These are phyloP conservation scores for Drosophila pullipes DNA, from an alignment of 2,888 invertebrate genomes.

Conservation along the genomic window DNA sequence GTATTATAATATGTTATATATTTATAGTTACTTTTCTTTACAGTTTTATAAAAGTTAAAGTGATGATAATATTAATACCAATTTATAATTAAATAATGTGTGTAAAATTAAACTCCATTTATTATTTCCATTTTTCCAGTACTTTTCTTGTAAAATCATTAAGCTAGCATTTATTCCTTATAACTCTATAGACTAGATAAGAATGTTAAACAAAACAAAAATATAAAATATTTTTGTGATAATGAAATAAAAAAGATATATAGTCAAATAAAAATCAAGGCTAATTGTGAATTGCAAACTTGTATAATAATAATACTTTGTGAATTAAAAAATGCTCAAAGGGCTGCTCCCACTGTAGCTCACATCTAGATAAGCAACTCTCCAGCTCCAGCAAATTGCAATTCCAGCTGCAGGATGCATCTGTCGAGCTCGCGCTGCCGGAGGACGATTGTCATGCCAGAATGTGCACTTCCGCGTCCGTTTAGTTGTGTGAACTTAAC, in stretches of 20 bases:
- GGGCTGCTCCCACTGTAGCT: slow-evolving; percentile 46
- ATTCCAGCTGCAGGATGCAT: slow-evolving; percentile 45
- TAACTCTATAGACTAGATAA: background rate
- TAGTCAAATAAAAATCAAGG: background rate
- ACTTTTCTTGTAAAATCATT: background rate
- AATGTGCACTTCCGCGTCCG: slow-evolving; percentile 81
- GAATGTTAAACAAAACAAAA: no score
- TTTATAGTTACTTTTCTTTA: background rate
- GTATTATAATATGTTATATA: background rate
- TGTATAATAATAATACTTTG: background rate
- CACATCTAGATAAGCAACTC: slow-evolving; percentile 40
- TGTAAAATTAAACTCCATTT: background rate
- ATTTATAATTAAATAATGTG: background rate
- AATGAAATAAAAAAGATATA: background rate
- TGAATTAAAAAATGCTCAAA: background rate
- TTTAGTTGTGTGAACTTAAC: slow-evolving; percentile 74
- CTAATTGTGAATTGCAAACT: background rate
- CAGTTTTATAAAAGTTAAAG: background rate
- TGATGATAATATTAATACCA: background rate
- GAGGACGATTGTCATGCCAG: slow-evolving; percentile 79
- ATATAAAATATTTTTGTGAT: background rate
- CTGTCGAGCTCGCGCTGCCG: slow-evolving; percentile 37
- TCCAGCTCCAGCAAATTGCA: slow-evolving; percentile 34
- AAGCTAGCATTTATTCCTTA: no score
- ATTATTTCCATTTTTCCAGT: background rate